Conservation (phyloP, 1,140 invertebrate genomes). For the Lucilia cuprina region DNA sequence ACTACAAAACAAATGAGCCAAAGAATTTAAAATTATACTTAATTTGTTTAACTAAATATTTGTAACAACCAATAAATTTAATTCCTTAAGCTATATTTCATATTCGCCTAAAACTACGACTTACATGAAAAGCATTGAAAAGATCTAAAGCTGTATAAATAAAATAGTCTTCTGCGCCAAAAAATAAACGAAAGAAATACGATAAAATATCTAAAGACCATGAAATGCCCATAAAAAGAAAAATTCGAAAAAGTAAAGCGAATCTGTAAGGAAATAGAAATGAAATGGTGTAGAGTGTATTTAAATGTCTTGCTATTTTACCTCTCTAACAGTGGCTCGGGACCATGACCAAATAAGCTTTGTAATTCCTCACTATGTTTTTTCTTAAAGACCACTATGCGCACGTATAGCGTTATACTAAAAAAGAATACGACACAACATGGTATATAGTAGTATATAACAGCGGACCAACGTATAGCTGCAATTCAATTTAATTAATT, state of each 20-base stretch:
- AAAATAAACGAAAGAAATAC: not conserved
- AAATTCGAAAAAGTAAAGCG: not conserved
- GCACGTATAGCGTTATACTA: not conserved
- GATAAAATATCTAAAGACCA: not conserved
- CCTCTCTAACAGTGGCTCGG: not conserved
- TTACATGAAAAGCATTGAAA: constrained; percentile 6
- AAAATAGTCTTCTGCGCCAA: not conserved
- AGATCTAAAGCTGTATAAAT: not conserved
- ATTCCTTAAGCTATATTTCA: too few relatives aligned
- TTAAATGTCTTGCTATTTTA: not conserved
- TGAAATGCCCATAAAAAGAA: not conserved
- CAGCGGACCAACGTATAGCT: too few relatives aligned
- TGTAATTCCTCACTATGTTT: not conserved
- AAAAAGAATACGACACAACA: not conserved
- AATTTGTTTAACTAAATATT: too few relatives aligned
- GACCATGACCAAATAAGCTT: not conserved
- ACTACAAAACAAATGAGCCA: too few relatives aligned
- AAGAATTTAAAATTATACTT: too few relatives aligned
- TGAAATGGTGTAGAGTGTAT: not conserved
- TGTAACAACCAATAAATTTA: too few relatives aligned
- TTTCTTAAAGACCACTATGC: not conserved
- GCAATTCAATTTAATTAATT: too few relatives aligned
- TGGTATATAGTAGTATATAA: not conserved
- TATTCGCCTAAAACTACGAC: too few relatives aligned
- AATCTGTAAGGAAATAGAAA: not conserved